Percentiles rank a stretch among this genome's conserved stretches.
Conservation (phyloP, 2,888 invertebrate genomes). For the Catocala sponsa region DNA sequence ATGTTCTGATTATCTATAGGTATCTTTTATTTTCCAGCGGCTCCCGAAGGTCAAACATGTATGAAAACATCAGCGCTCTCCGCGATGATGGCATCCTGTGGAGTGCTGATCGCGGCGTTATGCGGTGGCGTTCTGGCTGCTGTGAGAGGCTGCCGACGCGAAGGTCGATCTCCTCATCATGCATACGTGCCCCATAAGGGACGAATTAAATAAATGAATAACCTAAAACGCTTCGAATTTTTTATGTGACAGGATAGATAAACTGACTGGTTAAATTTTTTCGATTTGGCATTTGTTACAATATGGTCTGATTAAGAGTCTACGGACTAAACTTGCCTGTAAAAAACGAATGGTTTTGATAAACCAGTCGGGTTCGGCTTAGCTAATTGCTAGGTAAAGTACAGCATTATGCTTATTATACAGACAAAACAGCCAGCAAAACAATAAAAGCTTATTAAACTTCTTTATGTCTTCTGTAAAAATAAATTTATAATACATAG, state of each 20-base stretch:
- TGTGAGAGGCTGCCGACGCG: constrained; percentile 91
- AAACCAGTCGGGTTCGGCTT: no score
- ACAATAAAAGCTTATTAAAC: no score
- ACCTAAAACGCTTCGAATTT: background rate
- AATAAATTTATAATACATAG: no score
- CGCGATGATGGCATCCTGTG: constrained; percentile 90
- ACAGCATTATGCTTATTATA: no score
- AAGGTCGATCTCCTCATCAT: constrained; percentile 78
- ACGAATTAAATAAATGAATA: constrained; percentile 83
- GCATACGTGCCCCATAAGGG: constrained; percentile 90
- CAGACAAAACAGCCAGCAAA: no score
- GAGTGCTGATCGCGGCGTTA: constrained; percentile 91
- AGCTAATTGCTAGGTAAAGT: no score
- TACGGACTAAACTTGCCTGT: no score
- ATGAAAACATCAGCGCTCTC: constrained; percentile 90
- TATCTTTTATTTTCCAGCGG: constrained; percentile 60
- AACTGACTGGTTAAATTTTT: background rate
- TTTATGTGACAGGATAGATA: background rate
- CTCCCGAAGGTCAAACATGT: constrained; percentile 89
- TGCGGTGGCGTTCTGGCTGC: constrained; percentile 92
- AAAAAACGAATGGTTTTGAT: no score
- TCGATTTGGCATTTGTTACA: background rate
- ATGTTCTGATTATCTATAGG: no score
- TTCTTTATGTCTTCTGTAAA: no score
- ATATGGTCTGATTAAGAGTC: no score